A percentile compares a stretch with the other conserved stretches of the same genome.
Conservation (phyloP, 2,888 invertebrate genomes). For the Pollenia labialis region DNA sequence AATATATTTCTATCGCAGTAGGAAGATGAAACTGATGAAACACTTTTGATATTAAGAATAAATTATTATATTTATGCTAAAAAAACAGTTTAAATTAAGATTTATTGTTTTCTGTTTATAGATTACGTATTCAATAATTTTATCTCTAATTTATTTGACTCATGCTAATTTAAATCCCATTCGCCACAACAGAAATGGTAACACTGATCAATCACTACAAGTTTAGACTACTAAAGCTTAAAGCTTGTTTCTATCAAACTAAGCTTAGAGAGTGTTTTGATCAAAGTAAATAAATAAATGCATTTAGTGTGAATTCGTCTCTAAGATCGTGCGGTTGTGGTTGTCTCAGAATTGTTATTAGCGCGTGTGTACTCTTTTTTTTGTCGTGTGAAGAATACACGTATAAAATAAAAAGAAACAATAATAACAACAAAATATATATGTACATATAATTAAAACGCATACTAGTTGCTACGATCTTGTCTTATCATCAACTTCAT, state of each 20-base stretch:
- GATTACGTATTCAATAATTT: neutral
- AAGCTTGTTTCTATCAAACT: slow-evolving; percentile 43
- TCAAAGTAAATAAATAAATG: neutral
- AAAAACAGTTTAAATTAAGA: neutral
- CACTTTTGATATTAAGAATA: too few species aligned
- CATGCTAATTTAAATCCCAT: neutral
- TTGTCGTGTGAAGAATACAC: slow-evolving; percentile 38
- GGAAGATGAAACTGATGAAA: too few species aligned
- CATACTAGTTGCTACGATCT: slow-evolving; percentile 42
- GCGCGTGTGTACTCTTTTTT: neutral
- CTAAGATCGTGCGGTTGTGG: slow-evolving; percentile 41
- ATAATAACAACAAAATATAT: neutral
- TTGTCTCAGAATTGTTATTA: neutral
- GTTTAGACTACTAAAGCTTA: slow-evolving; percentile 20
- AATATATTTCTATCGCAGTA: too few species aligned
- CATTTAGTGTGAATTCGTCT: slow-evolving; percentile 34
- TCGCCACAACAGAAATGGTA: neutral
- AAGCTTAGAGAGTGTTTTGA: slow-evolving; percentile 3
- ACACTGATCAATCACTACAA: neutral
- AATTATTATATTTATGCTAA: neutral
- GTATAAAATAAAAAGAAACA: neutral
- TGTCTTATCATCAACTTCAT: slow-evolving; percentile 54
- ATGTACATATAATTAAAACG: slow-evolving; percentile 13
- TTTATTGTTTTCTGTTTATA: neutral
- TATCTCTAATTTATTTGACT: too few species aligned